phyloP scores from a whole-genome alignment of 2,888 invertebrate genomes.

The Itoplectis maculator region DNA sequence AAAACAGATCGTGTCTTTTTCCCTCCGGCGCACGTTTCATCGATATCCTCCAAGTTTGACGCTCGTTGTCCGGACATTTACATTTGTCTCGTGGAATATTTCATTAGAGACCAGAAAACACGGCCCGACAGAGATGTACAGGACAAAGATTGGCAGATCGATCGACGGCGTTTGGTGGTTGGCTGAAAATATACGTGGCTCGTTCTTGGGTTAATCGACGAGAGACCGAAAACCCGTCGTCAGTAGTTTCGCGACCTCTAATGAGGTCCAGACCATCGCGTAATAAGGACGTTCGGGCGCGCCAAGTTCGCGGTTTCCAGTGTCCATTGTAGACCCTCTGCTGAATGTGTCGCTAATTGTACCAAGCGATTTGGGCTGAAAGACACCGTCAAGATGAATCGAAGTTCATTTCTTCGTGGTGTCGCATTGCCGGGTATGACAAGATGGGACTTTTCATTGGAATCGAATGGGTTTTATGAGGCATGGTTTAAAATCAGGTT shows the following conservation, averaged over 20 bases:
- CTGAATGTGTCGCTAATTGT: conserved; percentile 59
- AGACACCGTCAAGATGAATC: background rate
- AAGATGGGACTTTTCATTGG: background rate
- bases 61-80: conserved; percentile 19
- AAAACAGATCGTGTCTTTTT: conserved; percentile 25
- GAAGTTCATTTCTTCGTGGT: background rate
- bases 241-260: conserved; percentile 54
- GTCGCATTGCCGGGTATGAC: background rate
- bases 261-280: conserved; percentile 55
- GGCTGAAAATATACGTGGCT: background rate
- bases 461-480: background rate
- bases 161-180: background rate
- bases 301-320: conserved; percentile 40
- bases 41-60: conserved; percentile 52
- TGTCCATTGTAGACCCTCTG: conserved; percentile 37
- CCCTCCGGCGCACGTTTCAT: conserved; percentile 50
- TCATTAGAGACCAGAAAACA: conserved; percentile 14
- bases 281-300: conserved; percentile 52
- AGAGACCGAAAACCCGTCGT: conserved; percentile 40
- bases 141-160: too few species aligned
- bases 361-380: conserved; percentile 1
- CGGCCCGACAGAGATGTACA: background rate
- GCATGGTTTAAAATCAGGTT: too few species aligned
- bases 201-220: background rate
- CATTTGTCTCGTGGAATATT: conserved; percentile 39